These are phyloP conservation scores for Sclerodermus sp. DNA, from an alignment of 2,888 invertebrate species.

Conservation along the genomic window DNA sequence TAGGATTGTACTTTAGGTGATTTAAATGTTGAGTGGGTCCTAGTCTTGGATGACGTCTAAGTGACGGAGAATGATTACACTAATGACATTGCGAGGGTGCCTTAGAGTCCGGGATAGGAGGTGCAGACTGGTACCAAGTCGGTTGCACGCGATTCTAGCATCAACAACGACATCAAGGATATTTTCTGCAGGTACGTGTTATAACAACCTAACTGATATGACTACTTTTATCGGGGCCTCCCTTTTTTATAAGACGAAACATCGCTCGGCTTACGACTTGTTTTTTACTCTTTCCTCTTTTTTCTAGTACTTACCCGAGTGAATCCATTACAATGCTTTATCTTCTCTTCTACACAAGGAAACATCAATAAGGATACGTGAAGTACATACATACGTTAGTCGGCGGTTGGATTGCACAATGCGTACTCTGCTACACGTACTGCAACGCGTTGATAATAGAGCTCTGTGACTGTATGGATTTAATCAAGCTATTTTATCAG, in stretches of 20 bases:
- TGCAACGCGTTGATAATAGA: no score
- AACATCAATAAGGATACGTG: neutral
- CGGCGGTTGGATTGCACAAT: no score
- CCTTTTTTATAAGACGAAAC: slow-evolving; percentile 29
- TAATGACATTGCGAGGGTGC: slow-evolving; percentile 38
- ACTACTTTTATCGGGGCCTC: slow-evolving; percentile 28
- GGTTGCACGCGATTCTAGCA: slow-evolving; percentile 46
- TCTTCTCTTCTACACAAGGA: neutral
- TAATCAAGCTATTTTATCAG: no score
- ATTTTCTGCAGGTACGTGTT: slow-evolving; percentile 9
- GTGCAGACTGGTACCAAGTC: slow-evolving; percentile 49
- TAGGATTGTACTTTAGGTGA: slow-evolving; percentile 4
- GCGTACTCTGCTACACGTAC: no score
- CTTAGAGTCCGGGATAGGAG: slow-evolving; percentile 26
- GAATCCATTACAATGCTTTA: slow-evolving; percentile 1
- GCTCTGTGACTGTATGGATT: no score
- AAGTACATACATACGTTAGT: no score
- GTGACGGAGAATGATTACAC: slow-evolving; percentile 49
- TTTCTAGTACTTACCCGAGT: slow-evolving; percentile 19
- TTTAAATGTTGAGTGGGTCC: slow-evolving; percentile 24
- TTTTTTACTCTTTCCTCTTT: slow-evolving; percentile 25
- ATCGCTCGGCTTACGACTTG: slow-evolving; percentile 20
- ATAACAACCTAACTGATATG: slow-evolving; percentile 16
- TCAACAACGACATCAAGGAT: slow-evolving; percentile 40
- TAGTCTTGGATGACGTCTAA: slow-evolving; percentile 25